Evolutionary conservation across 2,113 vertebrate genomes (phyloP).

Genomic region (Seriola dumerili): DNA sequence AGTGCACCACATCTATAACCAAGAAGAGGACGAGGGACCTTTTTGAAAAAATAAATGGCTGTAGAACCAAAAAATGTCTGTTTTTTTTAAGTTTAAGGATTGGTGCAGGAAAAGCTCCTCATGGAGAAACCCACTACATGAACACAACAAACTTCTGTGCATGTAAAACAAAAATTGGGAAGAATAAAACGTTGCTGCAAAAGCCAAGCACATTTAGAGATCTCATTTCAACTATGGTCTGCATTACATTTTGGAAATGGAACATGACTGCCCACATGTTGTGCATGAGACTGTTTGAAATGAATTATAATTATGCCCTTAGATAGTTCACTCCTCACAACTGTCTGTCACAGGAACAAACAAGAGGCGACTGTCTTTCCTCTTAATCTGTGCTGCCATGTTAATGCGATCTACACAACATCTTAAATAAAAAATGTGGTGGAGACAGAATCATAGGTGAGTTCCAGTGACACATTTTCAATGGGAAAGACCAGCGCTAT

Average conservation of each 20-base stretch:
- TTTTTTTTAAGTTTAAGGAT: background rate
- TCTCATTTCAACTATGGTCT: background rate
- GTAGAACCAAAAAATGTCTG: slow-evolving; percentile 15
- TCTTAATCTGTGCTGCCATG: background rate
- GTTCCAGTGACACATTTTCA: background rate
- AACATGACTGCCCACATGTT: slow-evolving; percentile 13
- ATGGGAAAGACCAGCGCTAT: background rate
- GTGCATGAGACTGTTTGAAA: background rate
- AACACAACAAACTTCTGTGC: background rate
- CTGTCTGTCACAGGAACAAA: background rate
- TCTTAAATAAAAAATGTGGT: background rate
- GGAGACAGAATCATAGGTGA: background rate
- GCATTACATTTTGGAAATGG: slow-evolving; percentile 6
- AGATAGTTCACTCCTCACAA: slow-evolving; percentile 5
- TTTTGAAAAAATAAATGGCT: slow-evolving; percentile 8
- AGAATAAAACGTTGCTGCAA: background rate
- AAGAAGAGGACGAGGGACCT: slow-evolving; percentile 44
- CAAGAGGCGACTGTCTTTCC: background rate
- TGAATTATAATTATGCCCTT: slow-evolving; percentile 25
- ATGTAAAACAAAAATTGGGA: background rate
- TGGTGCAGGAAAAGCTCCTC: background rate
- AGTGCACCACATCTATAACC: slow-evolving; percentile 50
- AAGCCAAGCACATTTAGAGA: background rate
- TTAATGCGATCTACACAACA: background rate
- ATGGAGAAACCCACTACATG: background rate